Percentiles rank a stretch among this genome's conserved stretches.
These are phyloP conservation scores for Hypolimnas misippus DNA, from an alignment of 2,888 invertebrate species.

Conservation along the genomic window DNA sequence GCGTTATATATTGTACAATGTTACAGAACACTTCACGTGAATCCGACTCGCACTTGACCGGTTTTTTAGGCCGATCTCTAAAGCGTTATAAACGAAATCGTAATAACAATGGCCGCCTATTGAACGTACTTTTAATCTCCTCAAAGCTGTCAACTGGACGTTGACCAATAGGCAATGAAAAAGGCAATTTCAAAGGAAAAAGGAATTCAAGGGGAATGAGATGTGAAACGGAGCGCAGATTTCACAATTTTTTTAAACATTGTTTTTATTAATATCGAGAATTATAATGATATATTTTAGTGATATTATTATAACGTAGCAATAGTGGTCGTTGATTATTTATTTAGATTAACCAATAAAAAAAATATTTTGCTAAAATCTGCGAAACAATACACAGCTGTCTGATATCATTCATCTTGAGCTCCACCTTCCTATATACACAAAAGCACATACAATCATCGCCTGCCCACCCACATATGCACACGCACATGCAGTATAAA, in stretches of 20 bases:
- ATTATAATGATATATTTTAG: not conserved
- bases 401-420: too few species aligned
- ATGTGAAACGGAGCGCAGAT: slow-evolving; percentile 8
- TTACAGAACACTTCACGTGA: too few species aligned
- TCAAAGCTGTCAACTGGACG: slow-evolving; percentile 18
- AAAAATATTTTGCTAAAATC: too few species aligned
- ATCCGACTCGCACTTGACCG: too few species aligned
- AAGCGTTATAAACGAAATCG: not conserved
- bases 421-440: too few species aligned
- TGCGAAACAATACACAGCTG: too few species aligned
- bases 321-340: too few species aligned
- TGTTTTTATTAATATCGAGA: not conserved
- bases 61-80: not conserved
- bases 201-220: slow-evolving; percentile 20
- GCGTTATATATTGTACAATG: too few species aligned
- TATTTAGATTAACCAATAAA: too few species aligned
- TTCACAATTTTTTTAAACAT: not conserved
- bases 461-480: too few species aligned
- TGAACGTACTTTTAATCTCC: slow-evolving; percentile 13
- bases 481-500: too few species aligned
- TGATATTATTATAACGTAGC: not conserved
- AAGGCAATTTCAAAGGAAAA: slow-evolving; percentile 23
- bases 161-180: slow-evolving; percentile 23
- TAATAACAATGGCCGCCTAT: slow-evolving; percentile 9
- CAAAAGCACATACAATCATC: too few species aligned